Percentiles rank a stretch among this genome's conserved stretches.
These are phyloP conservation scores for Megalops atlanticus DNA, from an alignment of 2,113 vertebrate genomes.

Conservation along the genomic window DNA sequence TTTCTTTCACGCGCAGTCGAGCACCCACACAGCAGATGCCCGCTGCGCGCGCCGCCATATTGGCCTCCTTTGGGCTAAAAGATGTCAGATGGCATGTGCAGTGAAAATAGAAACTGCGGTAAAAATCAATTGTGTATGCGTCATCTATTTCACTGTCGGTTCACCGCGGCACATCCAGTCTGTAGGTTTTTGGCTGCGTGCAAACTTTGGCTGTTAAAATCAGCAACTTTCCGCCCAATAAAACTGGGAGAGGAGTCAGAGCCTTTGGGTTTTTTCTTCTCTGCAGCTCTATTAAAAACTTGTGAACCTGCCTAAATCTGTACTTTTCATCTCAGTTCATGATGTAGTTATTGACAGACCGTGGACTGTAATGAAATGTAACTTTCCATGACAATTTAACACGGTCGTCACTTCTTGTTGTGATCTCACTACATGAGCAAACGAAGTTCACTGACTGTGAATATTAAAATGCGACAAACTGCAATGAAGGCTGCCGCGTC, in stretches of 20 bases:
- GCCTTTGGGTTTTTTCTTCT: background rate
- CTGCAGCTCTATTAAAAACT: background rate
- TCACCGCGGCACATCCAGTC: conserved; percentile 43
- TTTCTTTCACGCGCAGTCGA: conserved; percentile 13
- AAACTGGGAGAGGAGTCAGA: background rate
- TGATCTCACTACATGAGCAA: background rate
- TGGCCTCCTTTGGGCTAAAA: conserved; percentile 30
- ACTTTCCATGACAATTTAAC: background rate
- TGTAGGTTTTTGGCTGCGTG: background rate
- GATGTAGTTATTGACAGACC: background rate
- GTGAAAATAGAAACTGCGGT: conserved; percentile 30
- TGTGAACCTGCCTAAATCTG: background rate
- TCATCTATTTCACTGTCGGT: conserved; percentile 49
- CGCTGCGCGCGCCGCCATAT: conserved; percentile 29
- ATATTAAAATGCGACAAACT: background rate
- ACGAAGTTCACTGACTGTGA: background rate
- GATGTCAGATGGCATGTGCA: conserved; percentile 14
- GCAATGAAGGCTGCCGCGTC: background rate
- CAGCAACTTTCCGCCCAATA: background rate
- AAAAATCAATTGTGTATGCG: conserved; percentile 43
- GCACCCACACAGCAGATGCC: conserved; percentile 21
- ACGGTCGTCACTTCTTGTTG: background rate
- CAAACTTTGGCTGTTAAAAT: background rate
- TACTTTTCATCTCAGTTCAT: background rate
- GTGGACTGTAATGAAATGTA: background rate